Conservation (phyloP, 2,888 invertebrate genomes). For the Synergus gifuensis region DNA sequence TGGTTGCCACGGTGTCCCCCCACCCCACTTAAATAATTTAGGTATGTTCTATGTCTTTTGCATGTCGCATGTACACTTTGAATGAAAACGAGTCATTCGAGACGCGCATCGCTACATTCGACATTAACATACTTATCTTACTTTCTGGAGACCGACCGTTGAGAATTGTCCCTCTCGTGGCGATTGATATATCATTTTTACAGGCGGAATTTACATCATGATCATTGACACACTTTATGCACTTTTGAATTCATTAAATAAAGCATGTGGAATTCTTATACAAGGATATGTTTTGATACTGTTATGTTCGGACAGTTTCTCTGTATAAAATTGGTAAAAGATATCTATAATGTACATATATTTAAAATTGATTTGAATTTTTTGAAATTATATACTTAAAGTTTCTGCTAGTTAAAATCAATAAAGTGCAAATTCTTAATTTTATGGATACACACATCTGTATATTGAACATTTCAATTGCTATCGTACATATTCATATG, state of each 20-base stretch:
- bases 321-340: background rate
- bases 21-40: constrained; percentile 31
- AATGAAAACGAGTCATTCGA: constrained; percentile 52
- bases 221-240: background rate
- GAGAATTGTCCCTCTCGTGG: constrained; percentile 24
- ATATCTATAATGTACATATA: background rate
- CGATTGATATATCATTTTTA: constrained; percentile 24
- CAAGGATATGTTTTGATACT: constrained; percentile 40
- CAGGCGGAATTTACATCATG: no score
- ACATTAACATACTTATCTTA: constrained; percentile 58
- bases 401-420: no score
- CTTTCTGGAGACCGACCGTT: constrained; percentile 44
- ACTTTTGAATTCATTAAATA: constrained; percentile 8
- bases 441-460: no score
- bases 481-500: no score
- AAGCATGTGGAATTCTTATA: background rate
- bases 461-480: no score
- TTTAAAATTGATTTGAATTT: no score
- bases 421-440: no score
- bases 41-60: background rate
- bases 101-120: constrained; percentile 46
- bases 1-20: constrained; percentile 52
- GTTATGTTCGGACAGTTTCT: background rate
- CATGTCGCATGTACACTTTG: constrained; percentile 4
- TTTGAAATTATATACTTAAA: no score